A percentile compares a stretch with the other conserved stretches of the same genome.
Evolutionary conservation across 2,113 vertebrate genomes (phyloP).

Genomic region (Chrysochloris asiatica): DNA sequence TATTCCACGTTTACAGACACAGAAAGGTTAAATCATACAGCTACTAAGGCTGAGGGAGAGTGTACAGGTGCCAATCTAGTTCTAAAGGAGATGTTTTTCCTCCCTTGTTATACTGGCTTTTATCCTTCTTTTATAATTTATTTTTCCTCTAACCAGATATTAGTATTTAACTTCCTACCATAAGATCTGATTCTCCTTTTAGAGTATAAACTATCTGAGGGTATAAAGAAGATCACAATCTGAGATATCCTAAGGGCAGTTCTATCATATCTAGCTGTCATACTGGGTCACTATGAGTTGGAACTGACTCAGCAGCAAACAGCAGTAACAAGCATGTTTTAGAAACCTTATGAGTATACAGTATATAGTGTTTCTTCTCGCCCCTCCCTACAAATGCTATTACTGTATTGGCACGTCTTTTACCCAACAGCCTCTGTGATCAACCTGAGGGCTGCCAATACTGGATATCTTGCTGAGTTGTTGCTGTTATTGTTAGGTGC

Average conservation of each 20-base stretch:
- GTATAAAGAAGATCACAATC: background rate
- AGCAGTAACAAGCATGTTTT: background rate
- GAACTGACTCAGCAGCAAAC: background rate
- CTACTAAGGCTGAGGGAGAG: background rate
- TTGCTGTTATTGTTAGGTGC: too few relatives aligned
- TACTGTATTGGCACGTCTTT: background rate
- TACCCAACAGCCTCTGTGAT: background rate
- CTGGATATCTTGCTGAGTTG: background rate
- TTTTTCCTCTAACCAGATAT: background rate
- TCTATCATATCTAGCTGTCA: background rate
- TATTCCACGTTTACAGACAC: background rate
- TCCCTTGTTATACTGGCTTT: background rate
- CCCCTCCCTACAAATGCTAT: background rate
- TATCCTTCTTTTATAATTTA: background rate
- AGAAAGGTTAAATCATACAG: background rate
- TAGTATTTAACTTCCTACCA: background rate
- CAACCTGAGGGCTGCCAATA: background rate
- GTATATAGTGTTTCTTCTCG: background rate
- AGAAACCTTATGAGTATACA: background rate
- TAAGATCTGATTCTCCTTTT: background rate
- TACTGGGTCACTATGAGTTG: background rate
- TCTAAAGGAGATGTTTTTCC: background rate
- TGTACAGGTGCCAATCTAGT: background rate
- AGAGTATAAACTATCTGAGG: background rate
- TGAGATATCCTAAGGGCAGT: background rate